Base-by-base conservation (phyloP, 2,888 invertebrate species). In the Pseudococcus viburni region DNA sequence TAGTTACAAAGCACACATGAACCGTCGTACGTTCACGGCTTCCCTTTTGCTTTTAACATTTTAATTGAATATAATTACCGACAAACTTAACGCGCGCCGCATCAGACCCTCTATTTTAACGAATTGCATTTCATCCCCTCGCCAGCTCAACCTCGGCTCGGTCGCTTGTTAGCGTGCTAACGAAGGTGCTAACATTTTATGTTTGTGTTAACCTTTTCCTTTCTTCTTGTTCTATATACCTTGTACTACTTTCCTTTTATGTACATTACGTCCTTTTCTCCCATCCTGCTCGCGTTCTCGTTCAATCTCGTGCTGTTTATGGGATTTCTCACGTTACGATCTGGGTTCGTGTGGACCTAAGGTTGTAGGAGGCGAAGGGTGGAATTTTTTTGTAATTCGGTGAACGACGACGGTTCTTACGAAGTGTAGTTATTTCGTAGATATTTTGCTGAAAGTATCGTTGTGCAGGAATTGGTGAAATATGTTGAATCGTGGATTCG, bases 1-100 rank as follows among this genome's bases (percentile, higher is more conserved):
- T 83, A 83, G 80, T 83, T 83, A 83, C 80, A 83, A 83, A 83
- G 80, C 80, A 83, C 80, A 83, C 80, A 83, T 83, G 80, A 83
- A 83, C 80, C 80, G 39, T 83, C n/a, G 73, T 73, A 73, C 73
- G 33, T 33, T 73, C 73, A 33, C 33, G 33, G 80, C 46, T 46
- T 83, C 80, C 80, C 80, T 46, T 83, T 83, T 83, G 80, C 80
- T 83, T 83, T 83, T 83, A 83, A 64, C 55, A 55, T 85, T 85
- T 85, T 85, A 85, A 85, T 85, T 85, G 85, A 85, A 85, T 64
- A 85, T 85, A 85, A 85, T 85, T 85, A 85, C 85, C 85, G 85
- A 85, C 64, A 85, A 85, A 85, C 85, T 85, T 85, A 64, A 85
- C 85, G 85, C 42, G 42, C 42, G 42, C 42, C 42, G 64, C 51